Conservation (phyloP, 2,113 vertebrate species). For the Daubentonia madagascariensis region DNA sequence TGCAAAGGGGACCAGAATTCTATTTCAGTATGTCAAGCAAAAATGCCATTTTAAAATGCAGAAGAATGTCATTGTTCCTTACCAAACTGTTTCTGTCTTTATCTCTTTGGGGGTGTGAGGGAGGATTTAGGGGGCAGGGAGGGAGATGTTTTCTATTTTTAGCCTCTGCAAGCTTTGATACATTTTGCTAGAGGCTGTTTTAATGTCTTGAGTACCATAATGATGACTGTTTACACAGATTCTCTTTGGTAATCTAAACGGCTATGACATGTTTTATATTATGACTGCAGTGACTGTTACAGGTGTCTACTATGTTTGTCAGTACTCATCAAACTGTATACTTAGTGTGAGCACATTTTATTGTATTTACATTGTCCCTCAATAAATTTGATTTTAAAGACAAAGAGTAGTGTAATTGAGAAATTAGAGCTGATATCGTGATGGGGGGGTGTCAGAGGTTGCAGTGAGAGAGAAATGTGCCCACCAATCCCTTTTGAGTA, state of each 20-base stretch:
- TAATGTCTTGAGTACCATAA: slow-evolving; percentile 72
- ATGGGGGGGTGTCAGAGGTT: background rate
- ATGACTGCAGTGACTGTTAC: background rate
- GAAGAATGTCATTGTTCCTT: slow-evolving; percentile 51
- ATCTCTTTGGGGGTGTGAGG: no score
- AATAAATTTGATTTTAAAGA: background rate
- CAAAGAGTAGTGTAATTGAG: background rate
- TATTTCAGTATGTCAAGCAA: slow-evolving; percentile 33
- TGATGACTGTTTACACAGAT: slow-evolving; percentile 75
- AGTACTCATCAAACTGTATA: background rate
- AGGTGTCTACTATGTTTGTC: background rate
- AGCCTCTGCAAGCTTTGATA: slow-evolving; percentile 65
- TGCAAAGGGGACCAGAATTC: slow-evolving; percentile 65
- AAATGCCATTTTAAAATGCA: slow-evolving; percentile 62
- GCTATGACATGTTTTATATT: background rate
- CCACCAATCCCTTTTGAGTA: background rate
- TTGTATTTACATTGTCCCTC: background rate
- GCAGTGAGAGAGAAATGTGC: background rate
- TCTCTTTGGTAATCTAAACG: slow-evolving; percentile 67
- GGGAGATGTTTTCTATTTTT: slow-evolving; percentile 72
- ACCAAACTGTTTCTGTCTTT: slow-evolving; percentile 46
- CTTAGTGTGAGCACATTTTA: background rate
- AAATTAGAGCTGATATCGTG: background rate
- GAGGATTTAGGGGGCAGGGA: no score
- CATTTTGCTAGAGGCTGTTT: slow-evolving; percentile 78